phyloP scores from a whole-genome alignment of 2,113 vertebrate genomes.

The Dascyllus trimaculatus region DNA sequence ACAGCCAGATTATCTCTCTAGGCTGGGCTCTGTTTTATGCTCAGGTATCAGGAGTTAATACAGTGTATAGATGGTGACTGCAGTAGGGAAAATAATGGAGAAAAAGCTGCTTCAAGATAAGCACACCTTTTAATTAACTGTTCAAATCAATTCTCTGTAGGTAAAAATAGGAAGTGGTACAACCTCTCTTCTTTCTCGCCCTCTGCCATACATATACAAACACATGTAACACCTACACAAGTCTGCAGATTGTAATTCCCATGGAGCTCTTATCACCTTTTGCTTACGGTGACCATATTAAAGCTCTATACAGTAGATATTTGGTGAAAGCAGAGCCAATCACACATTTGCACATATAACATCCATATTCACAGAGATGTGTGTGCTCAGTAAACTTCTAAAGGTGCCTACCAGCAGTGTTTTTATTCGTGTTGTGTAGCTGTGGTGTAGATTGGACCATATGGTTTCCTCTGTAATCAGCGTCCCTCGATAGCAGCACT shows the following conservation, averaged over 20 bases:
- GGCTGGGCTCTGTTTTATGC: slow-evolving; percentile 50
- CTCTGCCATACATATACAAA: no score
- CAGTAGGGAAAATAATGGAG: slow-evolving; percentile 36
- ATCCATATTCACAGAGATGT: background rate
- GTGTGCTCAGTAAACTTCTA: slow-evolving; percentile 42
- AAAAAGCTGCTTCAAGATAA: slow-evolving; percentile 56
- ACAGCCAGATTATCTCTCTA: slow-evolving; percentile 49
- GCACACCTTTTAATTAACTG: slow-evolving; percentile 52
- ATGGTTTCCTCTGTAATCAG: slow-evolving; percentile 68
- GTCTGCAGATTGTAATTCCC: slow-evolving; percentile 6
- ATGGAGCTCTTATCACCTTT: background rate
- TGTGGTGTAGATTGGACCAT: slow-evolving; percentile 66
- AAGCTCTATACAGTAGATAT: background rate
- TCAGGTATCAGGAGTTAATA: slow-evolving; percentile 52
- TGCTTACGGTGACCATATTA: background rate
- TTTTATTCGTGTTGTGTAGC: slow-evolving; percentile 2
- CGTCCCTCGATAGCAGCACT: slow-evolving; percentile 54
- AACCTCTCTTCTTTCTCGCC: no score
- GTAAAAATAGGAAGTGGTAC: slow-evolving; percentile 27
- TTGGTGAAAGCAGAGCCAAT: background rate
- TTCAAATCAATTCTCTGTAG: slow-evolving; percentile 50
- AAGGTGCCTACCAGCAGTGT: slow-evolving; percentile 76
- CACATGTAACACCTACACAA: no score
- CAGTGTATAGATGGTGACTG: slow-evolving; percentile 49
- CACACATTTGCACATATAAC: slow-evolving; percentile 30